A percentile compares a stretch with the other conserved stretches of the same genome.
Evolutionary conservation across 2,113 vertebrate species (phyloP).

Genomic region (Chloropsis cyanopogon): DNA sequence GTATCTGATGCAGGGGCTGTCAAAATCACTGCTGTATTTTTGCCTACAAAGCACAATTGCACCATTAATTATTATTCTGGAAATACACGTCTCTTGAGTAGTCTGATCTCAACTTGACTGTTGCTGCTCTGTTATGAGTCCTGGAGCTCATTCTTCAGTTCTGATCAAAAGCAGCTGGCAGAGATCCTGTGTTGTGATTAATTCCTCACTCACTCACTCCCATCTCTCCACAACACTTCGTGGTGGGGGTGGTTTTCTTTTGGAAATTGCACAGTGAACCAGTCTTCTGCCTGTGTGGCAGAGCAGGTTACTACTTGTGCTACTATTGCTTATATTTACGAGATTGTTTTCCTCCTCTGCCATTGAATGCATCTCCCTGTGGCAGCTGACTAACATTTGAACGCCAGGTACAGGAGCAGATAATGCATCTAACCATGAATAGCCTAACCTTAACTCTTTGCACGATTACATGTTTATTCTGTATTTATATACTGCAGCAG

Average conservation of each 20-base stretch:
- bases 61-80: slow-evolving; percentile 53
- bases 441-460: neutral
- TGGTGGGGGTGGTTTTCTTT: neutral
- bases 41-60: neutral
- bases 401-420: neutral
- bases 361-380: neutral
- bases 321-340: slow-evolving; percentile 17
- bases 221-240: neutral
- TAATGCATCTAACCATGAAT: neutral
- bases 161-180: slow-evolving; percentile 37
- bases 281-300: neutral
- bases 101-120: neutral
- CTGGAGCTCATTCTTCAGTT: neutral
- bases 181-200: slow-evolving; percentile 31
- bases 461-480: neutral
- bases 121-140: slow-evolving; percentile 12
- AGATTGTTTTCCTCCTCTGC: neutral
- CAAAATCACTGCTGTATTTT: neutral
- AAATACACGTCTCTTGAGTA: neutral
- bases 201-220: neutral
- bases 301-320: neutral
- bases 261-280: neutral
- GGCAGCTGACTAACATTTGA: neutral
- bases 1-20: neutral
- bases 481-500: neutral